Evolutionary conservation across 2,113 vertebrate genomes (phyloP).

Genomic region (Theropithecus gelada): DNA sequence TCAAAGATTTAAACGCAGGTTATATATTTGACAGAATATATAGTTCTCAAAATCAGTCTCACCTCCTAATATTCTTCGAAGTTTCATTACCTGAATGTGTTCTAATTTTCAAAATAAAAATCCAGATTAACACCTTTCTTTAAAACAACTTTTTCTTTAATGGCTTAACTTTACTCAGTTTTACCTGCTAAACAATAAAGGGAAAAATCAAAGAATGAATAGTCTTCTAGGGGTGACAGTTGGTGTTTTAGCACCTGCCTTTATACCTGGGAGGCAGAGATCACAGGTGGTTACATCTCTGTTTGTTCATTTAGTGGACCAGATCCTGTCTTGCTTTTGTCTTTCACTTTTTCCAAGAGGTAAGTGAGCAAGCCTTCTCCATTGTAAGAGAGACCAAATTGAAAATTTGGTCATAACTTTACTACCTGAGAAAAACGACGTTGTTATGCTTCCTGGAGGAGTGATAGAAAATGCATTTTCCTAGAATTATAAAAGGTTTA

Average conservation of each 20-base stretch:
- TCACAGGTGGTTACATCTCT: slow-evolving; percentile 2
- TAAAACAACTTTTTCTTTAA: background rate
- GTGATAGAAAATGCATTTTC: slow-evolving; percentile 9
- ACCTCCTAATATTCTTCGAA: background rate
- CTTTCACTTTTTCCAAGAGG: slow-evolving; percentile 21
- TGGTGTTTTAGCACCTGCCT: slow-evolving; percentile 60
- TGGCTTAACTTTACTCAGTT: background rate
- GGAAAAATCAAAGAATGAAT: background rate
- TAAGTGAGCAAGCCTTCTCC: background rate
- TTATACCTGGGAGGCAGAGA: slow-evolving; percentile 47
- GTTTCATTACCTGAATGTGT: background rate
- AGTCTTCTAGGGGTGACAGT: slow-evolving; percentile 29
- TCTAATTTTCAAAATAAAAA: slow-evolving; percentile 33
- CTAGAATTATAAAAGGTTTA: background rate
- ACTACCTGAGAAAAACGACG: background rate
- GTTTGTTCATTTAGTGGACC: slow-evolving; percentile 47
- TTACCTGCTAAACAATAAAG: background rate
- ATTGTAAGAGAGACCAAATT: background rate
- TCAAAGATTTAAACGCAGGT: background rate
- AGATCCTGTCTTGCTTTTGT: background rate
- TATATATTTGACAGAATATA: background rate
- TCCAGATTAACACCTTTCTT: background rate
- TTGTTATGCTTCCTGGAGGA: background rate
- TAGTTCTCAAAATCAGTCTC: background rate
- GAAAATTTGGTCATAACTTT: background rate